Base-by-base conservation (phyloP, 2,888 invertebrate genomes). In the Nomada flava region DNA sequence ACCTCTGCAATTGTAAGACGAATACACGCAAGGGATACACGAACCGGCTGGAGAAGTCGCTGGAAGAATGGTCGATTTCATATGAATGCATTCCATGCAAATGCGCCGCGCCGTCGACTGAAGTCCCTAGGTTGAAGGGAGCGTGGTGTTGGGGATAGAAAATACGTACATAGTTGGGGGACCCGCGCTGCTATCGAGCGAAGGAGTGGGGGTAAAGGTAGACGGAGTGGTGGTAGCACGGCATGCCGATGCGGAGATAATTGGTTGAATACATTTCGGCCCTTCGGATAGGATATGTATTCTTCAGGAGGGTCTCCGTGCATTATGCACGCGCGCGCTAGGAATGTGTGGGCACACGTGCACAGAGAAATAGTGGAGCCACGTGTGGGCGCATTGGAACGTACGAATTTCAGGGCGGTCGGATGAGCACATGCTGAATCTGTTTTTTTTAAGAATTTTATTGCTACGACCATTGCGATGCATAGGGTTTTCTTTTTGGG, bases 61-160 rank as follows among this genome's bases (percentile, higher is more conserved):
- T 81, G 86, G 82, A 86, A 88, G 89, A 88, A 88, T 88, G 88
- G 87, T 88, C 89, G 88, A 89, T 88, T 88, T 89, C 88, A 87
- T 88, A 89, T 89, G 88, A 88, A 88, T 88, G 88, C 88, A 80
- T 88, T 86, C 87, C 83, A 87, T 89, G 88, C 86, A 88, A 89
- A 88, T 88, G 87, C 78, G 76, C 70, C 64, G 53, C 15, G 47
- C 47, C 47, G 47, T 47, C 47, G 47, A 47, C 15, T 23, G 63
- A 36, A 47, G 47, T 47, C 47, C 47, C 47, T 23, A 23, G 67
- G 76, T 44, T 52, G 47, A 47, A 47, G 47, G 53, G 36, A 47
- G 47, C 47, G 47, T 15, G 47, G 47, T 13, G 47, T 52, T 62
- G 64, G 15, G 23, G 52, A 20, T n/a, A 42, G 59, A n/a, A 55